These are phyloP conservation scores for Malaclemys terrapin DNA, from an alignment of 2,113 vertebrate species.

Conservation along the genomic window DNA sequence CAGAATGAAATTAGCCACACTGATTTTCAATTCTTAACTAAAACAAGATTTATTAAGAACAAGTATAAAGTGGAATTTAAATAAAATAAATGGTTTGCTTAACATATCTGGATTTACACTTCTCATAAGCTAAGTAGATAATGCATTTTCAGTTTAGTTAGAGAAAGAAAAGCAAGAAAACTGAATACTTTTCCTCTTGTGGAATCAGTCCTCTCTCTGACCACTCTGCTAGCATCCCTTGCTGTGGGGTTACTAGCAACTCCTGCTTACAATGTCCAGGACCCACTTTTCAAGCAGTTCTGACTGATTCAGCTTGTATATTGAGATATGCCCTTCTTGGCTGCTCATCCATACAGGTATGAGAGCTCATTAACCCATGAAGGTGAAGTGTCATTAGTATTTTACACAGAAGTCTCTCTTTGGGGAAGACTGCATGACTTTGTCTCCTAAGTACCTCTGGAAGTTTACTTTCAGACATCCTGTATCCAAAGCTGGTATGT, in stretches of 20 bases:
- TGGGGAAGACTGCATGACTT: not conserved
- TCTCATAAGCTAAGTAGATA: not conserved
- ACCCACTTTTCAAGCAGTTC: not conserved
- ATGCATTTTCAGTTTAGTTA: not conserved
- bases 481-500: not conserved
- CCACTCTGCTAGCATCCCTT: not conserved
- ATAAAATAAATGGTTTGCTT: not conserved
- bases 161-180: not conserved
- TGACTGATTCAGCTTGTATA: not conserved
- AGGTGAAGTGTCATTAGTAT: not conserved
- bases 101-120: not conserved
- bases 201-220: not conserved
- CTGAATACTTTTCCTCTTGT: not conserved
- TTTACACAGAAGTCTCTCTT: not conserved
- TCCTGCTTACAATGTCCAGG: not conserved
- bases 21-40: not conserved
- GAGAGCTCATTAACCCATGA: not conserved
- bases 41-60: not conserved
- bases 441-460: rapidly evolving
- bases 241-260: not conserved
- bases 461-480: not conserved
- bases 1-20: not conserved
- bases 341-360: not conserved
- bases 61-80: not conserved
- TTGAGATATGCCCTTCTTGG: not conserved